A percentile compares a stretch with the other conserved stretches of the same genome.
These are phyloP conservation scores for Marronus borbonicus DNA, from an alignment of 2,888 invertebrate species.

Conservation along the genomic window DNA sequence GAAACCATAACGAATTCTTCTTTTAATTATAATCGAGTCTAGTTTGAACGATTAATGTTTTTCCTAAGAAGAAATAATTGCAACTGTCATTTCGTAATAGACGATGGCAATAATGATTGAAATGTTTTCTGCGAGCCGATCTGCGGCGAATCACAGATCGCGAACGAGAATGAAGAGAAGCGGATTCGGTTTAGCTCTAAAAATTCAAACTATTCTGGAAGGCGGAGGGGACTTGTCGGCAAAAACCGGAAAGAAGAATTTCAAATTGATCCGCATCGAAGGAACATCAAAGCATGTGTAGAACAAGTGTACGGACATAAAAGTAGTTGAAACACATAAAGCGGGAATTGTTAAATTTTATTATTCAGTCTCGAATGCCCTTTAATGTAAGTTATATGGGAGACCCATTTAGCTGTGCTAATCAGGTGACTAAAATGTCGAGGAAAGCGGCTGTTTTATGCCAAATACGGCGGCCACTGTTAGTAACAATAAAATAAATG, in stretches of 20 bases:
- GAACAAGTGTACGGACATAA: slow-evolving; percentile 59
- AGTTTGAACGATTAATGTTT: neutral
- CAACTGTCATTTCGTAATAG: slow-evolving; percentile 21
- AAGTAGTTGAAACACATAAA: slow-evolving; percentile 63
- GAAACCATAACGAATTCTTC: too few relatives aligned
- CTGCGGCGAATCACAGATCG: neutral
- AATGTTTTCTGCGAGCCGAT: slow-evolving; percentile 23
- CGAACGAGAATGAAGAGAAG: slow-evolving; percentile 18
- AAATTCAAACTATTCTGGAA: slow-evolving; percentile 46
- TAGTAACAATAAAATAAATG: slow-evolving; percentile 72
- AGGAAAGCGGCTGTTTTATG: slow-evolving; percentile 66
- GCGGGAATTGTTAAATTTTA: slow-evolving; percentile 68
- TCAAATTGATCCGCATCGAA: slow-evolving; percentile 59
- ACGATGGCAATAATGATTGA: slow-evolving; percentile 15
- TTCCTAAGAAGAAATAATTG: slow-evolving; percentile 3
- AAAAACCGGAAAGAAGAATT: slow-evolving; percentile 53
- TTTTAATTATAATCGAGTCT: neutral
- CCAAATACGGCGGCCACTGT: slow-evolving; percentile 70
- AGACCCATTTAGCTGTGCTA: slow-evolving; percentile 63
- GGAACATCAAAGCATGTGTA: slow-evolving; percentile 63
- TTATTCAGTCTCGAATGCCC: slow-evolving; percentile 64
- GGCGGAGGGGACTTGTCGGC: slow-evolving; percentile 25
- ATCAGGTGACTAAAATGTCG: slow-evolving; percentile 70
- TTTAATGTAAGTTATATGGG: slow-evolving; percentile 68
- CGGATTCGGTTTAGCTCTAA: slow-evolving; percentile 20